Evolutionary conservation across 2,113 vertebrate species (phyloP), one percentile per base, ranked within the genome.

Genomic region (Nipponia nippon): DNA sequence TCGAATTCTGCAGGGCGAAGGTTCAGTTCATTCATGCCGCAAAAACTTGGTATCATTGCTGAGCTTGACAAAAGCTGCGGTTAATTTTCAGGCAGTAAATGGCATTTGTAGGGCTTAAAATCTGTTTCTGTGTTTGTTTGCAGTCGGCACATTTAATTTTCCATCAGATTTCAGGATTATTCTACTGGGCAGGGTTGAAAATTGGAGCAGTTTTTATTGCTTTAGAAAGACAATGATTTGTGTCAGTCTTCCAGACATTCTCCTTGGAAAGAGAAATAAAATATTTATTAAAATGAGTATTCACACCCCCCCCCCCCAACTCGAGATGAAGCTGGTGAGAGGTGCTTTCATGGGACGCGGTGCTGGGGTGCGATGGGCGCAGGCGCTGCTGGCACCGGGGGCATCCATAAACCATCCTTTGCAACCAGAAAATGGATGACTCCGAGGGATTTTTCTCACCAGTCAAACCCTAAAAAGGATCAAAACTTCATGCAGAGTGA

Each of bases 401-500:
- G 7, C 29, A 11, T 4, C 69, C 29, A 13, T 9, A 47, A 89
- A 49, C 36, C 80, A 8, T 10, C 40, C 22, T 1, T 21, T 46
- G 42, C 13, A 40, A 36, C 7, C 55, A 62, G 34, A 42, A 78
- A 72, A 65, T 3, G 26, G 38, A 8, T 2, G 21, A 63, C 27
- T 36, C 50, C 4, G 1, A 1, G 38, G 87, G 63, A 20, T 69
- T 95, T 85, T 75, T 49, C 30, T 56, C 7, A 0, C 23, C 20
- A 11, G 2, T 9, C 22, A 16, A 44, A 19, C 34, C 49, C 49
- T 49, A 17, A 46, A 90, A 69, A 34, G 3, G 40, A 71, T 18
- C 6, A 1, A 76, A 92, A 32, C 20, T 7, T 7, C 2, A 9
- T 6, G 34, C 11, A 1, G 13, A 3, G 22, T 14, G 62, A 6